Evolutionary conservation across 64 coral and sea anemone species (phyloP).

Genomic region (Montipora foliosa): DNA sequence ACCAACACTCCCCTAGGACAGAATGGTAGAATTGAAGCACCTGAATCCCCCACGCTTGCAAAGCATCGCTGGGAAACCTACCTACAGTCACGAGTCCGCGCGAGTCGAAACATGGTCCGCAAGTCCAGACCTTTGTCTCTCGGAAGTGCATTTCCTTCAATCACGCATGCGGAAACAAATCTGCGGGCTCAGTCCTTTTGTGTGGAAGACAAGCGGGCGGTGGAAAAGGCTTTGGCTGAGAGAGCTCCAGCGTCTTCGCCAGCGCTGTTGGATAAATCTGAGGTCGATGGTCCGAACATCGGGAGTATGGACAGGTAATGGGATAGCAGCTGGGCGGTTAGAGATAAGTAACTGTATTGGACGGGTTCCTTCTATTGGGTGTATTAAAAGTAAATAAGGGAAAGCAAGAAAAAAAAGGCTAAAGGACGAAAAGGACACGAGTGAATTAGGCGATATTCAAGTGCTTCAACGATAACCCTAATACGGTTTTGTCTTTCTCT

Average conservation of each 20-base stretch:
- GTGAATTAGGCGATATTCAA: no score
- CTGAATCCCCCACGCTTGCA: slow-evolving; percentile 67
- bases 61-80: slow-evolving; percentile 95
- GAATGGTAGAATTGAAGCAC: slow-evolving; percentile 31
- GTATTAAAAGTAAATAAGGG: no score
- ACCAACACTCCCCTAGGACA: slow-evolving; percentile 22
- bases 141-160: slow-evolving; percentile 29
- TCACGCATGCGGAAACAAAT: slow-evolving; percentile 8
- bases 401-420: no score
- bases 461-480: no score
- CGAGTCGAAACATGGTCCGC: slow-evolving; percentile 62
- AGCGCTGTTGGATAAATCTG: slow-evolving; percentile 1
- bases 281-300: background rate
- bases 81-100: slow-evolving; percentile 83
- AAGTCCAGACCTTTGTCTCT: slow-evolving; percentile 67
- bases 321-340: background rate
- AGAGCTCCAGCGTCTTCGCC: slow-evolving; percentile 1
- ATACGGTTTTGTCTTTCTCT: no score
- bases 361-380: no score
- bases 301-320: slow-evolving; percentile 18
- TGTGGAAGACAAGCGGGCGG: slow-evolving; percentile 25
- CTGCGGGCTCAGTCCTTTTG: slow-evolving; percentile 53
- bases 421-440: no score
- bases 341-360: no score
- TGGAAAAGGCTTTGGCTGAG: slow-evolving; percentile 15